Evolutionary conservation across 2,888 invertebrate genomes (phyloP), one percentile per base, ranked within the genome.

Genomic region (Ametastegia equiseti): DNA sequence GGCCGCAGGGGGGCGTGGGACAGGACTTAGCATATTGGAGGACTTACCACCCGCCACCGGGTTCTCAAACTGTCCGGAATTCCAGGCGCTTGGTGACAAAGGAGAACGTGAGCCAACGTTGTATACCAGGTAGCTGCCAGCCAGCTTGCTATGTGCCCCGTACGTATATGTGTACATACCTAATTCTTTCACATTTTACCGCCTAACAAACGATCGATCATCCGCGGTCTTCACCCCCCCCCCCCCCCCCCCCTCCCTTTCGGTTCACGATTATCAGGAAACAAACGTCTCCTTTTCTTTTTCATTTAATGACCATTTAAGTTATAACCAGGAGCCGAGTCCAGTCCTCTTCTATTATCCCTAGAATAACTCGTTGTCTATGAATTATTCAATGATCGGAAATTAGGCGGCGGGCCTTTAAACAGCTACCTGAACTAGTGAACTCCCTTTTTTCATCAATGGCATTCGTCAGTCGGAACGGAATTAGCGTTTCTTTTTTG

Each of bases 61-160:
- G 60, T 78, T 78, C 78, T 78, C 78, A 78, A 78, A 78, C 78
- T 78, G 78, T 78, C 78, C 78, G 78, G 78, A 78, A 78, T 78
- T 60, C 78, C 78, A 78, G 78, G 19, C 42, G 42, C 60, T 33
- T 75, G 39, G 54, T 78, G 60, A 78, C 78, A 60, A 78, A 78
- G 60, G 63, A 78, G 78, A 42, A 36, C 60, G 23, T 54, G 50
- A 75, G 75, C 54, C 19, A 39, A n/a, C 65, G 65, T 39, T 67
- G 39, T 67, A 67, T 39, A n/a, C n/a, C n/a, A n/a, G n/a, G n/a
- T n/a, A n/a, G n/a, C n/a, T n/a, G 65, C 65, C n/a, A 19, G 65
- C 65, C n/a, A 19, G 19, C 36, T 67, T 39, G n/a, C 15, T 60
- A 30, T 60, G 30, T 13, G 13, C 13, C 9, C 27, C 13, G 60